A percentile compares a stretch with the other conserved stretches of the same genome.
Conservation (phyloP, 2,888 invertebrate species). For the Smittia sp. region DNA sequence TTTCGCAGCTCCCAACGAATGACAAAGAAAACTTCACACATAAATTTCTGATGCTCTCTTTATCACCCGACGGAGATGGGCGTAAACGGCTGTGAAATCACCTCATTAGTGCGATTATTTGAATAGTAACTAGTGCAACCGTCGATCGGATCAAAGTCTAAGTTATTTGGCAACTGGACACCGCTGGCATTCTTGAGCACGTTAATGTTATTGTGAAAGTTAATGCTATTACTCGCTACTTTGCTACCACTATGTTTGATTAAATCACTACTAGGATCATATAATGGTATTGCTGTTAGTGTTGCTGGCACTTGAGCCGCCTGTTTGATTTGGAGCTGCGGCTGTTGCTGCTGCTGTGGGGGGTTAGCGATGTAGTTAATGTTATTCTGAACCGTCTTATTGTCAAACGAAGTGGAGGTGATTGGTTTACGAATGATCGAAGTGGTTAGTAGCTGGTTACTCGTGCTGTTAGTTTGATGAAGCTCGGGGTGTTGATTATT, state of each 20-base stretch:
- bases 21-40: not conserved
- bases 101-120: slow-evolving; percentile 36
- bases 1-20: not conserved
- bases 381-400: slow-evolving; percentile 34
- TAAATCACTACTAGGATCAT: slow-evolving; percentile 33
- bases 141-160: slow-evolving; percentile 36
- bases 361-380: slow-evolving; percentile 33
- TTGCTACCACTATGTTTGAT: slow-evolving; percentile 26
- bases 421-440: slow-evolving; percentile 39
- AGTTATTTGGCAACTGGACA: slow-evolving; percentile 36
- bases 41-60: too few species aligned
- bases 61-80: not conserved
- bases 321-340: not conserved
- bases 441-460: slow-evolving; percentile 37
- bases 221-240: slow-evolving; percentile 25
- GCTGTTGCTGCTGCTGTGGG: slow-evolving; percentile 10
- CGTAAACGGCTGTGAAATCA: not conserved
- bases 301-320: not conserved
- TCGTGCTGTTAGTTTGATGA: slow-evolving; percentile 42
- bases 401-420: slow-evolving; percentile 34
- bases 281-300: slow-evolving; percentile 29
- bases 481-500: slow-evolving; percentile 44
- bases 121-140: slow-evolving; percentile 38
- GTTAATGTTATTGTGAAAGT: slow-evolving; percentile 36
- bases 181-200: slow-evolving; percentile 36